Evolutionary conservation across 2,797 vertebrate species (phyloP).

Genomic region (Catostomus latipinnis): DNA sequence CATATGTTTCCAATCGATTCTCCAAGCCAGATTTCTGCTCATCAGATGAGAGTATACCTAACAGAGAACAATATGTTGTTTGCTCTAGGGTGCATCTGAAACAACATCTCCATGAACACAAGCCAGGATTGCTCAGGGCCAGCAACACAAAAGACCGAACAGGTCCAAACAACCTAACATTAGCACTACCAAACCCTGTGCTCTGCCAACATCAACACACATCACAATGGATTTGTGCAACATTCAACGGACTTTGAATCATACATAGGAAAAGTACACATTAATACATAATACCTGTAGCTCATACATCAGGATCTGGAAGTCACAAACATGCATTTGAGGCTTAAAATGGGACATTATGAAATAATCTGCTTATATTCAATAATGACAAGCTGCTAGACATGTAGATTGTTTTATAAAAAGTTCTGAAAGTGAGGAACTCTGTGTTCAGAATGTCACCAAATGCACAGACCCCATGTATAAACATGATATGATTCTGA

Average conservation of each 20-base stretch:
- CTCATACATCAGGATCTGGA: not conserved
- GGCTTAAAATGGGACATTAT: not conserved
- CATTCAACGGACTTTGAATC: not conserved
- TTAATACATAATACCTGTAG: conserved; percentile 18
- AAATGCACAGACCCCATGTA: not conserved
- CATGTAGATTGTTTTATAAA: not conserved
- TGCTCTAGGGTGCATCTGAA: not conserved
- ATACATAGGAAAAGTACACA: not conserved
- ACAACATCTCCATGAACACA: not conserved
- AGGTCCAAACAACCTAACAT: not conserved
- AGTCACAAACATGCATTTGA: not conserved
- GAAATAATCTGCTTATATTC: not conserved
- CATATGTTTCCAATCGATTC: conserved; percentile 69
- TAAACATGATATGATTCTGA: conserved; percentile 31
- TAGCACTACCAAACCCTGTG: conserved; percentile 1
- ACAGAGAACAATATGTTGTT: conserved; percentile 3
- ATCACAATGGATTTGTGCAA: conserved; percentile 13
- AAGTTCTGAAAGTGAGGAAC: not conserved
- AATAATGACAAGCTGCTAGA: not conserved
- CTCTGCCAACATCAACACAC: conserved; percentile 13
- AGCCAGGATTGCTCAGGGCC: conserved; percentile 9
- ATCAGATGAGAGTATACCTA: conserved; percentile 61
- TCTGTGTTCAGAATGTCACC: not conserved
- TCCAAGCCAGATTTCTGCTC: conserved; percentile 69
- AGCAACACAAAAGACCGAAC: conserved; percentile 16